Evolutionary conservation across 2,113 vertebrate genomes (phyloP), one percentile per base, ranked within the genome.

Genomic region (Oenanthe oenanthe): DNA sequence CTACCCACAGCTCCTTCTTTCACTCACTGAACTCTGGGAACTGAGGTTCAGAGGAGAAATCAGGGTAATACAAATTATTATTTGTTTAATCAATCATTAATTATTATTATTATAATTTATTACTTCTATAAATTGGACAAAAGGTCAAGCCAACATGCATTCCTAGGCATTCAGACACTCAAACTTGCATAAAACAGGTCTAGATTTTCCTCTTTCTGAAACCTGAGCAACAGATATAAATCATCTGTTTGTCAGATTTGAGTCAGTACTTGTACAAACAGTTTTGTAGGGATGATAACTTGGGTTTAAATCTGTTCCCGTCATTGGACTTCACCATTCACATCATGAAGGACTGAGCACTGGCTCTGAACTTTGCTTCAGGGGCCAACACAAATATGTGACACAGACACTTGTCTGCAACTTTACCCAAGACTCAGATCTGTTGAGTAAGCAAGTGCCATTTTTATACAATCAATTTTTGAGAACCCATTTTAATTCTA

Each of bases 391-490:
- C 29, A 57, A 73, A 12, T 7, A 78, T 34, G 24, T 50, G 75
- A 73, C 75, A 51, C 5, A 66, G 57, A 76, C 40, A 54, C 1
- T 21, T 50, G 42, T 51, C 71, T 81, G 70, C 43, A 87, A 61
- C 70, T 88, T 57, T 40, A 81, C 50, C 25, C 34, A 61, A 74
- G 67, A 92, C 34, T 50, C 54, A 84, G 63, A 95, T 89, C 26
- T 84, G 85, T 66, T 74, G 51, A 89, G 68, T 83, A 86, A 92
- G 94, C 83, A 94, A 50, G 89, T 88, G 80, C 47, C 66, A 86
- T 92, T 91, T 95, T 91, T 92, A 93, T 38, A 89, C 11, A 28
- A 67, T 18, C 17, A 70, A 12, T 54, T 72, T 95, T 92, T 95
- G 65, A 78, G 78, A 94, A 51, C 9, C 26, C 53, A 42, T 67